A percentile compares a stretch with the other conserved stretches of the same genome.
Evolutionary conservation across 2,888 invertebrate genomes (phyloP).

Genomic region (Cremastobaeus sp.): DNA sequence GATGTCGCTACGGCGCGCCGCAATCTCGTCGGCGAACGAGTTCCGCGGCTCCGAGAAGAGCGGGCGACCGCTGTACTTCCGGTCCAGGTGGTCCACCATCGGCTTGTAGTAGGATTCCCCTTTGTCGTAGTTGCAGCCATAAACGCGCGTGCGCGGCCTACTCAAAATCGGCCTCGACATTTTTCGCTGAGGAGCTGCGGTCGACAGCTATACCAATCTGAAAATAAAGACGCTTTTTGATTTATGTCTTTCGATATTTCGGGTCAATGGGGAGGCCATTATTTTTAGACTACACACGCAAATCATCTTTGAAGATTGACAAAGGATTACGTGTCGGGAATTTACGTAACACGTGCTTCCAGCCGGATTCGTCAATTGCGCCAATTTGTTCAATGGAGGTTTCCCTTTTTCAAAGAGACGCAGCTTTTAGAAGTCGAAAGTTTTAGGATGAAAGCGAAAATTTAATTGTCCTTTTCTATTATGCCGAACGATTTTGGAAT

Average conservation of each 20-base stretch:
- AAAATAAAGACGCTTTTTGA: slow-evolving; percentile 39
- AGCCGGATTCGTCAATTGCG: too few species aligned
- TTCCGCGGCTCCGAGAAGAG: slow-evolving; percentile 75
- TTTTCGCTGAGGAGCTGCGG: slow-evolving; percentile 54
- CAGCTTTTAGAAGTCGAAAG: too few species aligned
- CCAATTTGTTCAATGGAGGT: too few species aligned
- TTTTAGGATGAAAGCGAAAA: too few species aligned
- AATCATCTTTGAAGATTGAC: too few species aligned
- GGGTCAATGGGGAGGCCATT: background rate
- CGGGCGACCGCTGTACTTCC: slow-evolving; percentile 82
- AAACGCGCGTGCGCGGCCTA: slow-evolving; percentile 88
- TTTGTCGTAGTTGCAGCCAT: slow-evolving; percentile 91
- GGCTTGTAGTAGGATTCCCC: slow-evolving; percentile 91
- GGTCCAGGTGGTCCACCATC: slow-evolving; percentile 86
- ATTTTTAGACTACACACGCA: slow-evolving; percentile 14
- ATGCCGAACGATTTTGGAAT: too few species aligned
- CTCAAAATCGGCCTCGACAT: slow-evolving; percentile 78
- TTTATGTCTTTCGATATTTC: slow-evolving; percentile 39
- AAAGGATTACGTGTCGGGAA: too few species aligned
- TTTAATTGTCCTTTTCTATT: too few species aligned
- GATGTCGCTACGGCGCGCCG: slow-evolving; percentile 79
- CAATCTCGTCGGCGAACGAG: slow-evolving; percentile 80
- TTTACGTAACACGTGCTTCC: too few species aligned
- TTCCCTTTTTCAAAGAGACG: too few species aligned
- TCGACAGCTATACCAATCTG: slow-evolving; percentile 58